Evolutionary conservation across 2,888 invertebrate species (phyloP).

Genomic region (Hypsopygia costalis): DNA sequence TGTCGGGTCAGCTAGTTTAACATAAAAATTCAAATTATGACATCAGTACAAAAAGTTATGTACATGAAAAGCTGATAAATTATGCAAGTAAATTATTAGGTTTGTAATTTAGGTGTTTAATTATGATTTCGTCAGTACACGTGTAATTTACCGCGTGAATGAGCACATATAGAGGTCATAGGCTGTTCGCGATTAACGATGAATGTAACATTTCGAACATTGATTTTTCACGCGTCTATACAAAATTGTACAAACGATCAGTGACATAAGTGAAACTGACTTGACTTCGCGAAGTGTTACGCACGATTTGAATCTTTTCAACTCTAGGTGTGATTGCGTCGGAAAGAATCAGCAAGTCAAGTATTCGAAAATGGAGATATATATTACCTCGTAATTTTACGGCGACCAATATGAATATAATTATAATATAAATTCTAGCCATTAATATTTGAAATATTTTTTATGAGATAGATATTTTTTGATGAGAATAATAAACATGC

Average conservation of each 20-base stretch:
- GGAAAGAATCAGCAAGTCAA: too few species aligned
- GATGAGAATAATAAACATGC: too few species aligned
- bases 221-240: conserved; percentile 12
- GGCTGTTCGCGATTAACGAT: background rate
- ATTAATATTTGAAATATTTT: too few species aligned
- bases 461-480: too few species aligned
- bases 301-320: background rate
- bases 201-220: background rate
- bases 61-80: background rate
- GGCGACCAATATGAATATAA: too few species aligned
- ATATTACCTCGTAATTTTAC: too few species aligned
- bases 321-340: too few species aligned
- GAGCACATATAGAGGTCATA: background rate
- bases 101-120: background rate
- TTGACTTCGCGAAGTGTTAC: background rate
- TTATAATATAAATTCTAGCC: too few species aligned
- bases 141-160: conserved; percentile 1
- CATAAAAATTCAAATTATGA: too few species aligned
- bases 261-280: conserved; percentile 18
- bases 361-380: too few species aligned
- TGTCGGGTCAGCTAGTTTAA: too few species aligned
- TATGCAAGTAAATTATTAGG: background rate
- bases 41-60: too few species aligned
- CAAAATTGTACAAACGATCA: conserved; percentile 8
- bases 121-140: background rate